These are phyloP conservation scores for Conus betulinus DNA, from an alignment of 1,140 invertebrate species.

Conservation along the genomic window DNA sequence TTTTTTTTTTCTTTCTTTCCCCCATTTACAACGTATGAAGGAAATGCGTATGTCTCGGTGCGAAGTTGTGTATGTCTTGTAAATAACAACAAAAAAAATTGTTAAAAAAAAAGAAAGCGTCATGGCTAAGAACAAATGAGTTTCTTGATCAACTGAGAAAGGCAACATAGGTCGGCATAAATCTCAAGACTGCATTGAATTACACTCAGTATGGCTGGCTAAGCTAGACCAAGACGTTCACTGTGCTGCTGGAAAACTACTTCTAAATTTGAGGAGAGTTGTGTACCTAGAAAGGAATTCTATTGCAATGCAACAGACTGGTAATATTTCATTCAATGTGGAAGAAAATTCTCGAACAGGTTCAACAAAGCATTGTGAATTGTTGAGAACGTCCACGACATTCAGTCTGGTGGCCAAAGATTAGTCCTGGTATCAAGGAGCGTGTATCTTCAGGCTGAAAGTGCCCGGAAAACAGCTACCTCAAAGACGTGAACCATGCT, in stretches of 20 bases:
- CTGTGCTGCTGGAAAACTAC: no score
- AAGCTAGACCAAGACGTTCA: background rate
- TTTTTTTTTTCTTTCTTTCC: no score
- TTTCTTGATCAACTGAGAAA: background rate
- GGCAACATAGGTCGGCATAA: background rate
- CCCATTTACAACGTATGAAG: no score
- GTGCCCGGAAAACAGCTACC: slow-evolving; percentile 18
- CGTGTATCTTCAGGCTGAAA: slow-evolving; percentile 31
- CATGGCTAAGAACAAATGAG: background rate
- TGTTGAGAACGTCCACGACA: slow-evolving; percentile 37
- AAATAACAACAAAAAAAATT: no score
- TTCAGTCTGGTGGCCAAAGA: slow-evolving; percentile 52
- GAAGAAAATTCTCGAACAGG: slow-evolving; percentile 59
- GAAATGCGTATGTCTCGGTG: no score
- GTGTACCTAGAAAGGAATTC: background rate
- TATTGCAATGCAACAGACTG: slow-evolving; percentile 36
- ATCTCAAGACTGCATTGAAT: background rate
- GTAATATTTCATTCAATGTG: slow-evolving; percentile 59
- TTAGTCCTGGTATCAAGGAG: slow-evolving; percentile 46
- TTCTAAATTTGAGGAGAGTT: no score
- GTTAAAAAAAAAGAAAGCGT: no score
- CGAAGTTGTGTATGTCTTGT: no score
- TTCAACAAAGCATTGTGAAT: slow-evolving; percentile 67
- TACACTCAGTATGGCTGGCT: slow-evolving; percentile 2
- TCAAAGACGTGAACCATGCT: slow-evolving; percentile 33